Base-by-base conservation (phyloP, 1,140 invertebrate species). In the Wasmannia auropunctata region DNA sequence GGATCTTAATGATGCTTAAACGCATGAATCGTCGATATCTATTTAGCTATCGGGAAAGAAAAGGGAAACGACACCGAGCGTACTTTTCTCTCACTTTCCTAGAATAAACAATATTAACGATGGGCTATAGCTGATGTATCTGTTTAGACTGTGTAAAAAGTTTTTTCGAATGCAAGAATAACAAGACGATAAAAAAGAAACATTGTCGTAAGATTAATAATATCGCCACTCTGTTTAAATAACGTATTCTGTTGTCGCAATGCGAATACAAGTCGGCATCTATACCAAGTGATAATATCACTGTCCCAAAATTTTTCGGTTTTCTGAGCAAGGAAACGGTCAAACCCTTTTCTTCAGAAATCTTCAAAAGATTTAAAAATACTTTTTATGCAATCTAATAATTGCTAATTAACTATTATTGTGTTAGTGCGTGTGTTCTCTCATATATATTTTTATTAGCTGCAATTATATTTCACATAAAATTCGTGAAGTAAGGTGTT, bases 1-100 rank as follows among this genome's bases (percentile, higher is more conserved):
- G 92, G 90, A 91, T 85, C 81, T 86, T 76, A 77, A 90, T 69
- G 88, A 88, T 86, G 89, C 84, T 81, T 83, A 74, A n/a, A 83
- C 60, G 75, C 88, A 88, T n/a, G 74, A 69, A 40, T 85, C 69
- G 40, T 86, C 74, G 74, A 84, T 80, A 85, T 89, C 75, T 80
- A 86, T 86, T 88, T 89, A 88, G 69, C 67, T 76, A 86, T 65
- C 56, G 69, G 37, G 60, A 67, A 86, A 81, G 58, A 25, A 88
- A 85, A 77, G 54, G 67, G 67, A 46, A 70, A 58, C 28, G 16
- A 83, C 25, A 83, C 14, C 43, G 67, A 83, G 69, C 14, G 14
- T n/a, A 83, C 79, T 43, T 72, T 56, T 58, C 54, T 83, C 79
- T 72, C 67, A 60, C 72, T 88, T 88, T 89, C 40, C 72, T 75